Base-by-base conservation (phyloP, 1,140 invertebrate species). In the Macrocentrus cingulum region DNA sequence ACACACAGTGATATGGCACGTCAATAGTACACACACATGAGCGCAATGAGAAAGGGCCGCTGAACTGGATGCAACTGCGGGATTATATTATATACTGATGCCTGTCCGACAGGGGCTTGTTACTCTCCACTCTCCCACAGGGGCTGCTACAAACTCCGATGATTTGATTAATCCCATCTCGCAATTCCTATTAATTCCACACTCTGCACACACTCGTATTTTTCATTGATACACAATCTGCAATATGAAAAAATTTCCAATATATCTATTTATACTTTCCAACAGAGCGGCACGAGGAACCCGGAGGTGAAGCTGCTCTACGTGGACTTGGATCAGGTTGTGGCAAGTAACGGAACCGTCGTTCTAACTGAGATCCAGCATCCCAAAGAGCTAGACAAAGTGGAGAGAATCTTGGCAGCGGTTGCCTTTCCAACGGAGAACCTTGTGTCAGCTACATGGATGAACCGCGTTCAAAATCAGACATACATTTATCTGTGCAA, bases 391-490 rank as follows among this genome's bases (percentile, higher is more conserved):
- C 66, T 77, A 36, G 62, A 61, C 57, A 69, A 67, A 60, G 82
- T 80, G 5, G 84, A 91, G 59, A 81, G 87, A 65, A 88, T 91
- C 66, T 79, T 91, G 56, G 83, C 85, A 2, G 75, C 87, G 50
- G 91, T 95, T 0, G 76, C 84, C 20, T 97, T 95, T 90, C 85
- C 87, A 7, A 87, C 87, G 41, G 83, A 88, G 32, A 75, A 83
- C 11, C 82, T 87, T 23, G 67, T 94, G 5, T 79, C 87, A 7
- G 85, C 91, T 1, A 84, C 88, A 16, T 96, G 94, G 91, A 83
- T 94, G 75, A 94, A 94, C 66, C 82, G 94, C 61, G 83, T 89
- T 36, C 94, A 97, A 77, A 97, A 93, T 72, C 69, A 82, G 34
- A 82, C 83, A 55, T 74, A 82, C 29, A 79, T 85, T 59, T 76